Conservation (phyloP, 1,140 invertebrate species). For the Neodiprion pinetum region DNA sequence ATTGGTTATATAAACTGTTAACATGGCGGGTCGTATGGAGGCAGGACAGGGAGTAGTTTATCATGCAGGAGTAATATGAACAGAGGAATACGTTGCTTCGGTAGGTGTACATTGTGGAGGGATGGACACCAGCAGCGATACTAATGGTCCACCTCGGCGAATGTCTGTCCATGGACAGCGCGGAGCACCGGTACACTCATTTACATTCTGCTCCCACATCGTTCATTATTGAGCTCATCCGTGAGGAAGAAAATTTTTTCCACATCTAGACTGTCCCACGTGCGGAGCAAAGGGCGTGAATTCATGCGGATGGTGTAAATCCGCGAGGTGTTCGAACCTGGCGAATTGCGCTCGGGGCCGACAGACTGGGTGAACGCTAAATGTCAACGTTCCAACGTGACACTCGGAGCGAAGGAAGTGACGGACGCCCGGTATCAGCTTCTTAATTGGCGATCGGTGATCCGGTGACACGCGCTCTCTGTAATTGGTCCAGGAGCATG, state of each 20-base stretch:
- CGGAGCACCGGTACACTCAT: background rate
- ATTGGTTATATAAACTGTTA: conserved; percentile 6
- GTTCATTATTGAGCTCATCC: background rate
- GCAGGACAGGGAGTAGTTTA: background rate
- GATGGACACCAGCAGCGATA: conserved; percentile 1
- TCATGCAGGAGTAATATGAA: conserved; percentile 1
- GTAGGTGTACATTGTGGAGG: background rate
- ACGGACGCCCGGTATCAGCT: background rate
- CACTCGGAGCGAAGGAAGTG: background rate
- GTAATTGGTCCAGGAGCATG: conserved; percentile 4
- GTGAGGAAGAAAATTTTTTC: background rate
- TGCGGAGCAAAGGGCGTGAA: background rate
- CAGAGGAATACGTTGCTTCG: background rate
- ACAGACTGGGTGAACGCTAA: background rate
- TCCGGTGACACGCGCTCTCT: background rate
- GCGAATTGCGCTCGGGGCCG: background rate
- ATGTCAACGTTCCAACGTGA: conserved; percentile 2
- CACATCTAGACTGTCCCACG: background rate
- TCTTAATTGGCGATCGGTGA: conserved; percentile 1
- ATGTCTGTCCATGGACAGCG: background rate
- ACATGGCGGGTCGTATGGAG: background rate
- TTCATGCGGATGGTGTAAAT: no score
- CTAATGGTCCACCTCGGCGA: background rate
- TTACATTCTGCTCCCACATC: conserved; percentile 4
- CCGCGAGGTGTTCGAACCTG: no score